Evolutionary conservation across 2,113 vertebrate species (phyloP).

Genomic region (Menura novaehollandiae): DNA sequence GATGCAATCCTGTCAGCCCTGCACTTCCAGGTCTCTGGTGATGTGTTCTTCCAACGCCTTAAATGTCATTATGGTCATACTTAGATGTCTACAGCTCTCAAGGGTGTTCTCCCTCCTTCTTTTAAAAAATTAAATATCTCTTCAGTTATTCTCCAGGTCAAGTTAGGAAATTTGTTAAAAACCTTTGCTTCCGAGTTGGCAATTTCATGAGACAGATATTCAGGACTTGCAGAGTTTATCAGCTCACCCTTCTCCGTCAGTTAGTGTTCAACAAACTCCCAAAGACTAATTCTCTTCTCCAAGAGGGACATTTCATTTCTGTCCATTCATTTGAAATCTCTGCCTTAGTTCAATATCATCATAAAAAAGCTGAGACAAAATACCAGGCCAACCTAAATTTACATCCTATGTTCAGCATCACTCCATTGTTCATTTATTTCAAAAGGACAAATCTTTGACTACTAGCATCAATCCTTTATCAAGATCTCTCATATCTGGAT

Average conservation of each 20-base stretch:
- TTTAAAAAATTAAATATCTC: not conserved
- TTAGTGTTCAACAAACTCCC: not conserved
- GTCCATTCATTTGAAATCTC: not conserved
- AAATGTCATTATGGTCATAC: not conserved
- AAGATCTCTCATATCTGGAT: not conserved
- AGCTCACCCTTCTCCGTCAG: not conserved
- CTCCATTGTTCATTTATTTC: not conserved
- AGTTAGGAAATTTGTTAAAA: not conserved
- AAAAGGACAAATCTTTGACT: not conserved
- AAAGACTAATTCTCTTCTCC: not conserved
- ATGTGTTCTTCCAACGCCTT: not conserved
- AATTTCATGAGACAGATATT: not conserved
- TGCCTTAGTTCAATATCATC: not conserved
- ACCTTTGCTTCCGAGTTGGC: not conserved
- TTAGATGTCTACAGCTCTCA: not conserved
- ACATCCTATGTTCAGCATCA: not conserved
- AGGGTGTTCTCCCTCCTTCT: not conserved
- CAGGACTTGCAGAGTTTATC: not conserved
- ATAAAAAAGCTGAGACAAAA: not conserved
- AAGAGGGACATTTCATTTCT: not conserved
- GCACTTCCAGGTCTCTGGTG: not conserved
- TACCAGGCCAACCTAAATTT: not conserved
- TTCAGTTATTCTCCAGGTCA: not conserved
- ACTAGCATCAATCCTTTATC: not conserved
- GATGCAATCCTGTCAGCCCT: not conserved